Evolutionary conservation across 2,113 vertebrate genomes (phyloP).

Genomic region (Phalacrocorax brasilianus): DNA sequence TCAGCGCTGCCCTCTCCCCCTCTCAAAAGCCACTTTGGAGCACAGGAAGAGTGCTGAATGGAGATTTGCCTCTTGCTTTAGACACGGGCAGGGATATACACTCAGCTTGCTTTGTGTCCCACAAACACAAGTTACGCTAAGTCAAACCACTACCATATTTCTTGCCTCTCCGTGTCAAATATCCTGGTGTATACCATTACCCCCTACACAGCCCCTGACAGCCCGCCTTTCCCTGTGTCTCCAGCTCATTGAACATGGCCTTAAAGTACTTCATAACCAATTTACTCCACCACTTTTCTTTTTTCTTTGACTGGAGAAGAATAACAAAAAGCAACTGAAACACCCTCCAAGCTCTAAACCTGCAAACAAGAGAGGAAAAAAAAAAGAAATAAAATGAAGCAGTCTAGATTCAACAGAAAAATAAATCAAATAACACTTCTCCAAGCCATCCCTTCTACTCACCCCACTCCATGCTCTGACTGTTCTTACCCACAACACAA

Average conservation of each 20-base stretch:
- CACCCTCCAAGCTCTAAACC: neutral
- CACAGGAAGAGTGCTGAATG: neutral
- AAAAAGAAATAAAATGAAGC: neutral
- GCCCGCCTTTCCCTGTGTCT: neutral
- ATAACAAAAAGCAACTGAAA: neutral
- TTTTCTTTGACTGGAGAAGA: neutral
- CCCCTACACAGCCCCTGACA: neutral
- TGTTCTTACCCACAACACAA: neutral
- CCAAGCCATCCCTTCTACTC: neutral
- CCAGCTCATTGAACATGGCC: neutral
- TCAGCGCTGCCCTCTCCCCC: neutral
- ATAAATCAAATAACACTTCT: neutral
- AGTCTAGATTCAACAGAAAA: neutral
- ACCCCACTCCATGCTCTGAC: neutral
- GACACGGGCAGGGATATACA: neutral
- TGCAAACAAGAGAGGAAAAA: neutral
- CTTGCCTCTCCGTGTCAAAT: neutral
- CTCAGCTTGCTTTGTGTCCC: neutral
- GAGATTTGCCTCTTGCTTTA: neutral
- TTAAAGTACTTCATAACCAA: neutral
- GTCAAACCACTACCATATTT: neutral
- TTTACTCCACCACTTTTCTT: neutral
- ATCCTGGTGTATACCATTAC: neutral
- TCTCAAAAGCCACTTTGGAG: neutral
- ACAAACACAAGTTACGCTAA: neutral